These are phyloP conservation scores for Ichneumoninae sp. DNA, from an alignment of 2,888 invertebrate genomes.

Conservation along the genomic window DNA sequence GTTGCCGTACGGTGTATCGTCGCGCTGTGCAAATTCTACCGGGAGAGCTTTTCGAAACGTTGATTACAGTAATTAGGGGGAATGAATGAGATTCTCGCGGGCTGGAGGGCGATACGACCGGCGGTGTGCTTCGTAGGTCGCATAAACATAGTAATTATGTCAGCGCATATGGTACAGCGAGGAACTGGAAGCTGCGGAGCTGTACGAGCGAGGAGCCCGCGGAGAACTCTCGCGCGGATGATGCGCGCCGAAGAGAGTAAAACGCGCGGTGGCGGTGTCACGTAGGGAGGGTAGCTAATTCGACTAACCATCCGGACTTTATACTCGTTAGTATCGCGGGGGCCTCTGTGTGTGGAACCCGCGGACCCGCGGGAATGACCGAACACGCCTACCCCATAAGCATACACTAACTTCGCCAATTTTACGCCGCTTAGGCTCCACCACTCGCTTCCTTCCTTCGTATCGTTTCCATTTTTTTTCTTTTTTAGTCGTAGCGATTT, in stretches of 20 bases:
- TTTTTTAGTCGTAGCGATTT: slow-evolving; percentile 11
- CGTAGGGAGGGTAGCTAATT: slow-evolving; percentile 78
- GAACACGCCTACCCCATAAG: slow-evolving; percentile 73
- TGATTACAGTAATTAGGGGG: slow-evolving; percentile 67
- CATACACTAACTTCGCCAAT: slow-evolving; percentile 76
- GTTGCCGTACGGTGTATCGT: background rate
- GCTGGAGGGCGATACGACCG: slow-evolving; percentile 4
- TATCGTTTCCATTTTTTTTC: slow-evolving; percentile 21
- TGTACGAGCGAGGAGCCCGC: background rate
- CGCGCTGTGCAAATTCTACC: background rate
- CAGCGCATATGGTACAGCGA: slow-evolving; percentile 31
- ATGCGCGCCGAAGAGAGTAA: slow-evolving; percentile 65
- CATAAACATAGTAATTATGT: slow-evolving; percentile 74
- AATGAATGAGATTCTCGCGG: slow-evolving; percentile 21
- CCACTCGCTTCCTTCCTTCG: slow-evolving; percentile 61
- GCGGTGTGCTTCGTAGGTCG: slow-evolving; percentile 67
- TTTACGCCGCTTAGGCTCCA: slow-evolving; percentile 76
- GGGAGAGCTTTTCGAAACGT: slow-evolving; percentile 58
- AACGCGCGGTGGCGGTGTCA: slow-evolving; percentile 74
- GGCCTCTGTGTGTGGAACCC: slow-evolving; percentile 34
- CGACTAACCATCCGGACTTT: slow-evolving; percentile 76
- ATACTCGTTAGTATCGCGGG: slow-evolving; percentile 74
- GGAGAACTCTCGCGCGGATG: slow-evolving; percentile 7
- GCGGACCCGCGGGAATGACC: slow-evolving; percentile 71
- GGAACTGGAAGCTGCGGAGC: slow-evolving; percentile 1